Evolutionary conservation across 1,140 invertebrate genomes (phyloP).

Genomic region (Pachypeltis micranthus): DNA sequence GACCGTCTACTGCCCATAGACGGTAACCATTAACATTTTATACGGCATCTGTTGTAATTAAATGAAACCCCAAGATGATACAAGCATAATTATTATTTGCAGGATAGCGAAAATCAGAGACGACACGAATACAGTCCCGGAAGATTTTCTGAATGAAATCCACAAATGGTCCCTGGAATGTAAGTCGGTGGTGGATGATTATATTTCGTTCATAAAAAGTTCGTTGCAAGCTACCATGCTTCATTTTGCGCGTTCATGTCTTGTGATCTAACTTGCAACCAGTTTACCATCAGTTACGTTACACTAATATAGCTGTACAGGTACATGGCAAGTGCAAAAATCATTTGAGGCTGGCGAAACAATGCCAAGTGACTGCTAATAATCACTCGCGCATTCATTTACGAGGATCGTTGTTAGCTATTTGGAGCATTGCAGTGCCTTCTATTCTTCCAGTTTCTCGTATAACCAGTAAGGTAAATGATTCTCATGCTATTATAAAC

Average conservation of each 20-base stretch:
- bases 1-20: too few relatives aligned
- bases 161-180: conserved; percentile 82
- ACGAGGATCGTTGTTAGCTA: too few relatives aligned
- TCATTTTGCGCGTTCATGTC: background rate
- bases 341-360: background rate
- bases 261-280: background rate
- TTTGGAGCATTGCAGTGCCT: too few relatives aligned
- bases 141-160: conserved; percentile 65
- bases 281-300: background rate
- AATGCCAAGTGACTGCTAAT: background rate
- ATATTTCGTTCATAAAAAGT: background rate
- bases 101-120: conserved; percentile 57
- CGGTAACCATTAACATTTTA: too few relatives aligned
- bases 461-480: too few relatives aligned
- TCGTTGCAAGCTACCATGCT: background rate
- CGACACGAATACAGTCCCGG: conserved; percentile 52
- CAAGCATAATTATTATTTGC: conserved; percentile 33
- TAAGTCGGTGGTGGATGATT: conserved; percentile 43
- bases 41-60: too few relatives aligned
- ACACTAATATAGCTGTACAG: background rate
- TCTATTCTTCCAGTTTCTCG: too few relatives aligned
- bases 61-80: too few relatives aligned
- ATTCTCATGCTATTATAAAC: too few relatives aligned
- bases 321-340: background rate
- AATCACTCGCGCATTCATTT: too few relatives aligned